These are phyloP conservation scores for Sinocyclocheilus anophthalmus DNA, from an alignment of 2,113 vertebrate species.

Conservation along the genomic window DNA sequence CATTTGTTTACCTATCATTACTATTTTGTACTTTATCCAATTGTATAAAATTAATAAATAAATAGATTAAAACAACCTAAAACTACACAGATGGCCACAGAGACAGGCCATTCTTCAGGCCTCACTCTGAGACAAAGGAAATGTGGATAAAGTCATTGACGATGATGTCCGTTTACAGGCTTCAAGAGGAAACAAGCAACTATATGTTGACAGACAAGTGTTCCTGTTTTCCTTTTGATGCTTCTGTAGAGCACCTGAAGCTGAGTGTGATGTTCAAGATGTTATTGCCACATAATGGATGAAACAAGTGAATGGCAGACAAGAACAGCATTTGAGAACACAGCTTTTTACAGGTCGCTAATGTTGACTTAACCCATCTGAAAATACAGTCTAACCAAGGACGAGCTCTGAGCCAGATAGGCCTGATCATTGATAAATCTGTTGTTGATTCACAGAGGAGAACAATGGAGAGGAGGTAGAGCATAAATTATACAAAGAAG, in stretches of 20 bases:
- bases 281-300: not conserved
- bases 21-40: too few species aligned
- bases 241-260: not conserved
- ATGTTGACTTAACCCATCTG: not conserved
- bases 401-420: not conserved
- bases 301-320: not conserved
- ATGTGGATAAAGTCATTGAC: too few species aligned
- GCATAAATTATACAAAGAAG: slow-evolving; percentile 12
- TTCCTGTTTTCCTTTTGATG: not conserved
- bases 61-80: too few species aligned
- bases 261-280: not conserved
- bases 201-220: not conserved
- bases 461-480: slow-evolving; percentile 10
- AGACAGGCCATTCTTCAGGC: too few species aligned
- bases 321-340: not conserved
- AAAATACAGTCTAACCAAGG: not conserved
- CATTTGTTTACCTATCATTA: too few species aligned
- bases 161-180: too few species aligned
- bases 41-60: too few species aligned
- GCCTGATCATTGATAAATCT: not conserved
- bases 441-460: slow-evolving; percentile 12
- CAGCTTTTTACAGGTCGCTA: not conserved
- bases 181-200: not conserved
- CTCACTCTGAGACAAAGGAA: too few species aligned
- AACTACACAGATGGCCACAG: too few species aligned